Evolutionary conservation across 2,888 invertebrate species (phyloP), one percentile per base, ranked within the genome.

Genomic region (Cheilosia vernalis): DNA sequence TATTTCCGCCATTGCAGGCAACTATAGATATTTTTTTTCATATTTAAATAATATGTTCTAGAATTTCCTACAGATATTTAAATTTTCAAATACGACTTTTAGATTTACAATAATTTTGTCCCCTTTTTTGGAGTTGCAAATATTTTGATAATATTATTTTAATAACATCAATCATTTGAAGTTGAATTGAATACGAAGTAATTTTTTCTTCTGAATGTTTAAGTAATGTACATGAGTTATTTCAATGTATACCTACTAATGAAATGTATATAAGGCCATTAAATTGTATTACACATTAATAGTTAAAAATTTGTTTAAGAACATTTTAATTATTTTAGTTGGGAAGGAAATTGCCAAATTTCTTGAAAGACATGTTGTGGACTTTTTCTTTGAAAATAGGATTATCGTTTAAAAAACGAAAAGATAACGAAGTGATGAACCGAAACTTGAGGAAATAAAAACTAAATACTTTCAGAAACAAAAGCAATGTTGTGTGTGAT

Each of bases 261-360:
- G 80, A 74, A 84, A 84, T 85, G 85, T 85, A 85, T 85, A 81
- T 85, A 85, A 85, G 85, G 85, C 85, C 81, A 76, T 81, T 81
- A 76, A 81, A 85, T 81, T 76, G 70, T 81, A 85, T 85, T 85
- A 76, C 64, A 76, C 74, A 80, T 80, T 76, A 70, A 80, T 80
- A 61, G 70, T 56, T 56, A 24, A n/a, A 37, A 40, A 2, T n/a
- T 61, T 40, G 37, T 47, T n/a, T n/a, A 33, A 58, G n/a, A 47
- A 30, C 2, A 17, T 55, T 30, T 7, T 15, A 21, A 40, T 17
- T 69, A 37, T 33, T 51, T 15, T 58, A 56, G 37, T 70, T 63
- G 55, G 47, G 19, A 33, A 40, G 13, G 13, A 19, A 19, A 13
- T 51, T 9, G 7, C 2, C 2, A 17, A 17, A 17, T 17, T 44